Conservation (phyloP, 2,888 invertebrate species). For the Agriopis aurantiaria region DNA sequence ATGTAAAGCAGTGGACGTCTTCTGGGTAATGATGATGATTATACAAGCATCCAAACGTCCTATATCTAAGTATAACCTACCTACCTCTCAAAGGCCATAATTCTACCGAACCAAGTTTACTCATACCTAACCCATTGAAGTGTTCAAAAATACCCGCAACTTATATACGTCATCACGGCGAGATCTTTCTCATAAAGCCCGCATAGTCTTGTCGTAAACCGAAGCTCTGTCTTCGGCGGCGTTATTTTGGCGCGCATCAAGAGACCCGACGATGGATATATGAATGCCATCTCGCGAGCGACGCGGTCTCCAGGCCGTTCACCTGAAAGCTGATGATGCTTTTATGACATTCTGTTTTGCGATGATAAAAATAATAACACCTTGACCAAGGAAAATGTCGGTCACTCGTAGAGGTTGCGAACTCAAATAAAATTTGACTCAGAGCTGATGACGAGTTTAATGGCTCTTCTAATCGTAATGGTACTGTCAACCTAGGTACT, state of each 20-base stretch:
- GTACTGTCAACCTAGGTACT: too few species aligned
- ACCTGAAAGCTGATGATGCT: constrained; percentile 80
- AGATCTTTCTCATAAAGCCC: constrained; percentile 57
- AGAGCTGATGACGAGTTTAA: not conserved
- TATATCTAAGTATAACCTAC: not conserved
- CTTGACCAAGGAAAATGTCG: constrained; percentile 72
- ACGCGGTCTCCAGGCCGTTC: constrained; percentile 77
- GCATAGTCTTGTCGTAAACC: constrained; percentile 77
- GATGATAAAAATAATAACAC: constrained; percentile 78
- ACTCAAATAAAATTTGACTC: constrained; percentile 1
- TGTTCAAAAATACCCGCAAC: constrained; percentile 74
- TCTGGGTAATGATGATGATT: too few species aligned
- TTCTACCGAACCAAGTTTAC: not conserved
- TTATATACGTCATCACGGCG: constrained; percentile 77
- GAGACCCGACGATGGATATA: constrained; percentile 81
- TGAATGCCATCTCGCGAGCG: constrained; percentile 78
- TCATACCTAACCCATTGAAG: constrained; percentile 46
- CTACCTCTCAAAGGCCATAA: not conserved
- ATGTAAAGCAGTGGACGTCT: too few species aligned
- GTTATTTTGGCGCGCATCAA: constrained; percentile 86
- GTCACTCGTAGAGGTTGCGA: constrained; percentile 50
- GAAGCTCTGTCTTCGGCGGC: constrained; percentile 77
- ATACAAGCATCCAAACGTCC: too few species aligned
- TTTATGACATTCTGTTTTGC: constrained; percentile 77
- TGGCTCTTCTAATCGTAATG: not conserved